Evolutionary conservation across 2,797 vertebrate genomes (phyloP).

Genomic region (Hybognathus amarus): DNA sequence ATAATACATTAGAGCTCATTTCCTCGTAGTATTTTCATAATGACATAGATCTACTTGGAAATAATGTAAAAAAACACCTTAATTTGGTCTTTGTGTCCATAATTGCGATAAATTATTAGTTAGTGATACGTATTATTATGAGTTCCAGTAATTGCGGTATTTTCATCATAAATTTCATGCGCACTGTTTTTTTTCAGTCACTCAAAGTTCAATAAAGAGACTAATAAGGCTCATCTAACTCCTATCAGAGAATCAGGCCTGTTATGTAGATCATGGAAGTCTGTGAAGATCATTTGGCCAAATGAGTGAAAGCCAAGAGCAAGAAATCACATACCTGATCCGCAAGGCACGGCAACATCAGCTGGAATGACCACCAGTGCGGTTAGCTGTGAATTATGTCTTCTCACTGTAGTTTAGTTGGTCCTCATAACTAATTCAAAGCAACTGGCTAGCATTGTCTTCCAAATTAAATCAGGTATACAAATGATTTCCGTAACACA

Average conservation of each 20-base stretch:
- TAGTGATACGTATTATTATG: constrained; percentile 10
- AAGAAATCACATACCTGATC: constrained; percentile 47
- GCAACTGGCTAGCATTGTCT: not conserved
- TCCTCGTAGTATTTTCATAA: constrained; percentile 20
- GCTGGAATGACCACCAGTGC: not conserved
- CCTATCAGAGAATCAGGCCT: constrained; percentile 22
- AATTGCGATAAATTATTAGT: constrained; percentile 36
- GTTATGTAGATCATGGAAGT: constrained; percentile 31
- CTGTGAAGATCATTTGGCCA: constrained; percentile 34
- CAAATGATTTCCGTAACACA: constrained; percentile 1
- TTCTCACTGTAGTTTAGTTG: not conserved
- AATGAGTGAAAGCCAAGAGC: constrained; percentile 32
- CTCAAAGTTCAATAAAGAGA: constrained; percentile 20
- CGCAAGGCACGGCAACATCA: constrained; percentile 1
- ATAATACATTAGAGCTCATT: constrained; percentile 28
- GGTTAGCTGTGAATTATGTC: constrained; percentile 6
- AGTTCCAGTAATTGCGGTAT: constrained; percentile 21
- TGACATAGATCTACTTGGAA: constrained; percentile 34
- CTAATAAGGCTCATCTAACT: constrained; percentile 21
- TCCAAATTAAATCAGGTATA: not conserved
- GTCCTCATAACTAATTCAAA: not conserved
- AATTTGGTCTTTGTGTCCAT: not conserved
- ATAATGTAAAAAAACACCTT: constrained; percentile 24
- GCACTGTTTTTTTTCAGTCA: not conserved
- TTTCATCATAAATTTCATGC: constrained; percentile 18